These are phyloP conservation scores for Oenanthe melanoleuca DNA, from an alignment of 2,113 vertebrate species.

Conservation along the genomic window DNA sequence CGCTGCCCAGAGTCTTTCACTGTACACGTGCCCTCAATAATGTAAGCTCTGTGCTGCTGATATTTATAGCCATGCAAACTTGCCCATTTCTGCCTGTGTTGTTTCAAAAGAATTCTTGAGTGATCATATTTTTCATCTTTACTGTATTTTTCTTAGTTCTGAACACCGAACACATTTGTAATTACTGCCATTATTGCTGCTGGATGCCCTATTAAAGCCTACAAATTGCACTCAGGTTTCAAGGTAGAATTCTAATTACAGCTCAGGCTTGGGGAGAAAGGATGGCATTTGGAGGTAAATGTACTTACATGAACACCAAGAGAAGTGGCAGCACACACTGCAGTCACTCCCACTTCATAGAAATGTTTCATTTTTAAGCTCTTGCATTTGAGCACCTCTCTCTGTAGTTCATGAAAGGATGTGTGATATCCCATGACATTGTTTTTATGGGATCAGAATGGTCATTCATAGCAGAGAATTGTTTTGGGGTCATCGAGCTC, in stretches of 20 bases:
- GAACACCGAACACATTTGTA: background rate
- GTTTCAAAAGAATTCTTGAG: background rate
- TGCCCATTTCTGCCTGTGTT: background rate
- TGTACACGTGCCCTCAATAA: conserved; percentile 2
- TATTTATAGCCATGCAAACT: conserved; percentile 39
- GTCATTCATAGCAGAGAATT: background rate
- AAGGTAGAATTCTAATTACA: conserved; percentile 28
- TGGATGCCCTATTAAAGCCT: background rate
- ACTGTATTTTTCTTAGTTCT: conserved; percentile 8
- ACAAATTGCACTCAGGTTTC: background rate
- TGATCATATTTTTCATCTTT: conserved; percentile 22
- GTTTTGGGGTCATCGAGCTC: background rate
- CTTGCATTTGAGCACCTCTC: background rate
- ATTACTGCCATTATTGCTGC: conserved; percentile 28
- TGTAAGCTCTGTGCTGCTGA: background rate
- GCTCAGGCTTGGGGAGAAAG: background rate
- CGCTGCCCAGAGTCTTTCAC: background rate
- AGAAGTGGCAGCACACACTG: background rate
- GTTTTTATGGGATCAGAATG: background rate
- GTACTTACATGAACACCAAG: background rate
- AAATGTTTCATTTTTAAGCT: background rate
- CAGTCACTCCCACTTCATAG: background rate
- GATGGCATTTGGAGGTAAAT: background rate
- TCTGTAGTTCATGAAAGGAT: background rate
- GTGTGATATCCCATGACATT: background rate